A percentile compares a stretch with the other conserved stretches of the same genome.
These are phyloP conservation scores for Bombycilla garrulus DNA, from an alignment of 2,113 vertebrate species.

Conservation along the genomic window DNA sequence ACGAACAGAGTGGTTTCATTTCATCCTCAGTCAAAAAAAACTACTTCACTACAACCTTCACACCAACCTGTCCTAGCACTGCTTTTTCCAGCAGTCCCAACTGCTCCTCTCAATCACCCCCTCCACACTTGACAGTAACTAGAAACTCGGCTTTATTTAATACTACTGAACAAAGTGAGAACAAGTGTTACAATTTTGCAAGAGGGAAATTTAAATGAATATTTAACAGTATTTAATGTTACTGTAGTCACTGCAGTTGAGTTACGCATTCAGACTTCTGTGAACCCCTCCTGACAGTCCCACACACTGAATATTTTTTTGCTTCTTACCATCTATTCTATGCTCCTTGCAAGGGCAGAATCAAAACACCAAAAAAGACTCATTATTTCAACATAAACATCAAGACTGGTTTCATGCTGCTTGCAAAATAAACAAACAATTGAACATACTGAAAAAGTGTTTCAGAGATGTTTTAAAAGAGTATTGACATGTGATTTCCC, in stretches of 20 bases:
- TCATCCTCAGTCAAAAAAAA: background rate
- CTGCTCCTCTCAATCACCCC: background rate
- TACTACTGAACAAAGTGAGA: background rate
- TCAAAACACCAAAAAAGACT: background rate
- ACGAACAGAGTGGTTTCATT: background rate
- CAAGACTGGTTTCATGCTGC: background rate
- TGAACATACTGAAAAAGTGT: background rate
- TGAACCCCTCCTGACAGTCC: background rate
- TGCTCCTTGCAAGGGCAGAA: background rate
- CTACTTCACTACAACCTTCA: background rate
- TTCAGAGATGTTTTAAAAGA: background rate
- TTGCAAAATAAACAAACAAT: background rate
- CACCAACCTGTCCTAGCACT: accelerated
- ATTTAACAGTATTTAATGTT: background rate
- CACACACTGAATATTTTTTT: background rate
- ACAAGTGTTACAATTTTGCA: background rate
- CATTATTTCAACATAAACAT: background rate
- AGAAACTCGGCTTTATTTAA: background rate
- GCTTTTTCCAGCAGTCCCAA: background rate
- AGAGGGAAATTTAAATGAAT: background rate
- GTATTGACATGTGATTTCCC: background rate
- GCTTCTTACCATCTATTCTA: background rate
- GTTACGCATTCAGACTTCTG: background rate
- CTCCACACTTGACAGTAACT: background rate
- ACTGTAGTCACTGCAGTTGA: background rate